phyloP scores from a whole-genome alignment of 2,113 vertebrate species.

The Sebastes fasciatus region DNA sequence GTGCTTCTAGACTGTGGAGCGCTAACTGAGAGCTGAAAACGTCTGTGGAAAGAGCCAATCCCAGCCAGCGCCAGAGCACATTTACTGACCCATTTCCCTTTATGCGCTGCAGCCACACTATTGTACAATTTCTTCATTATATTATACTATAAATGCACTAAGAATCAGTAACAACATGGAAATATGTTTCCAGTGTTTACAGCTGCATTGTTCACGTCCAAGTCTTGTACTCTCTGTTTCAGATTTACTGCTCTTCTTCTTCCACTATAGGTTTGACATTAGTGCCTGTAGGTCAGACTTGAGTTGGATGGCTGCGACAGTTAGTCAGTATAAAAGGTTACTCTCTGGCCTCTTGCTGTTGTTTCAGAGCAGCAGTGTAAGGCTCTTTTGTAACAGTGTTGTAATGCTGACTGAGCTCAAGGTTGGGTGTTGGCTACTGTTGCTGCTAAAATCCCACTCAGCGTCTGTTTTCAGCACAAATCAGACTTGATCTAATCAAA shows the following conservation, averaged over 20 bases:
- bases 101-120: not conserved
- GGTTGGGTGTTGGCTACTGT: conserved; percentile 53
- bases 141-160: conserved; percentile 15
- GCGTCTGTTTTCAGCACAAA: not conserved
- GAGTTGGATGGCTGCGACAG: not conserved
- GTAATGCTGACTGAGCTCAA: conserved; percentile 51
- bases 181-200: not conserved
- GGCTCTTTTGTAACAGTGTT: conserved; percentile 37
- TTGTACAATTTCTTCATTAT: conserved; percentile 45
- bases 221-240: not conserved
- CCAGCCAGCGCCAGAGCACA: not conserved
- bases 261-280: conserved; percentile 14
- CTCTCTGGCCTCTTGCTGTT: conserved; percentile 23
- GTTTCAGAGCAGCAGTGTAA: conserved; percentile 31
- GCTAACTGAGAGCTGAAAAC: not conserved
- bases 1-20: not conserved
- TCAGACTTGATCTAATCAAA: conserved; percentile 52
- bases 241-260: not conserved
- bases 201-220: not conserved
- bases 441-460: conserved; percentile 45
- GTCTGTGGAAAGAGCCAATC: conserved; percentile 4
- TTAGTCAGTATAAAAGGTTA: not conserved
- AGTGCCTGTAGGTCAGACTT: conserved; percentile 27
- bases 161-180: not conserved
- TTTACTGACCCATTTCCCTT: conserved; percentile 45